Evolutionary conservation across 2,113 vertebrate species (phyloP).

Genomic region (Ictidomys tridecemlineatus): DNA sequence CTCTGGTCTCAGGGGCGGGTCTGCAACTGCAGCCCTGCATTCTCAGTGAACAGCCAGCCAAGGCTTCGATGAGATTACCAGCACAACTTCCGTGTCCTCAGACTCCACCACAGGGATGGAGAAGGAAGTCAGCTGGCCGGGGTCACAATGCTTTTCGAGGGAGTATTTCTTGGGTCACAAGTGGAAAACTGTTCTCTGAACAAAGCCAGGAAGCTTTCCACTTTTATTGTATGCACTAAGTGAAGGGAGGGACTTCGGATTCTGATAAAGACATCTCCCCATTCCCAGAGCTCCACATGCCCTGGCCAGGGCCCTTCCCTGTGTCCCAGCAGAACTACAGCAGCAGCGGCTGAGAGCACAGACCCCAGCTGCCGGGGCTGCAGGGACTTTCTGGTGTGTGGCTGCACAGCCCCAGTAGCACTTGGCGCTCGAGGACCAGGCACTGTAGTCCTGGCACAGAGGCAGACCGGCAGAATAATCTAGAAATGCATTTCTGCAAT

Average conservation of each 20-base stretch:
- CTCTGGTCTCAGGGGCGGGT: slow-evolving; percentile 60
- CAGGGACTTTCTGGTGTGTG: background rate
- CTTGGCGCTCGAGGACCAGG: background rate
- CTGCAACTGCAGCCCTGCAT: slow-evolving; percentile 60
- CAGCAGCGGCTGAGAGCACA: background rate
- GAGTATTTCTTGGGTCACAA: slow-evolving; percentile 60
- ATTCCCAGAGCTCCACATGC: background rate
- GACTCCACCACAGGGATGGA: slow-evolving; percentile 24
- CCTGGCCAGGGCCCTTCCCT: background rate
- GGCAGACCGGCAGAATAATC: background rate
- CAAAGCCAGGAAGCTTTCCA: slow-evolving; percentile 67
- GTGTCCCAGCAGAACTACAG: background rate
- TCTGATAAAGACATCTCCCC: background rate
- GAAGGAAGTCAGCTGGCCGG: slow-evolving; percentile 81
- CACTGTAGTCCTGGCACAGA: background rate
- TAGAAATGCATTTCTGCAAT: background rate
- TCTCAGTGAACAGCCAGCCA: slow-evolving; percentile 75
- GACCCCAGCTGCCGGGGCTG: background rate
- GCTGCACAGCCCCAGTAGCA: background rate
- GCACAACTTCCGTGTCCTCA: slow-evolving; percentile 79
- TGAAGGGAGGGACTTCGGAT: background rate
- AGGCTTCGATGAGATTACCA: slow-evolving; percentile 84
- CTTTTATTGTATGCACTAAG: background rate
- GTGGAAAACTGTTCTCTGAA: slow-evolving; percentile 30
- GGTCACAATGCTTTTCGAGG: slow-evolving; percentile 61